Base-by-base conservation (phyloP, 2,797 vertebrate genomes). In the Pseudotriccus pelzelni region DNA sequence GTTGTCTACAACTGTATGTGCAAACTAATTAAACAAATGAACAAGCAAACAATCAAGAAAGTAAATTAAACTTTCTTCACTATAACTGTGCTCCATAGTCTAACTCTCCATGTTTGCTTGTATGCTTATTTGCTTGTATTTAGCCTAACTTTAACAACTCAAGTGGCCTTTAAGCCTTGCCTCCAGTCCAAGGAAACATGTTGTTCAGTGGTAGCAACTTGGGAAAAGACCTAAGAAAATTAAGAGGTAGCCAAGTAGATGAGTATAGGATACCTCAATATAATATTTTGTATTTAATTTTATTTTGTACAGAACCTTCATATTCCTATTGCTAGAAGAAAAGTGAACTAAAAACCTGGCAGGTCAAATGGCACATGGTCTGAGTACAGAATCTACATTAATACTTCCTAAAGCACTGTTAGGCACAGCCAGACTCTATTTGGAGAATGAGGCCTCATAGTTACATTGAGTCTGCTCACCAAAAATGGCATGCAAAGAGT, bases 1-100 rank as follows among this genome's bases (percentile, higher is more conserved):
- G 9, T 37, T 17, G 5, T 34, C 20, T 34, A 12, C 1, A 1
- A 16, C 19, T 58, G 6, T 9, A 36, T 25, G 4, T 14, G 12
- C 13, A 80, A 88, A 91, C 69, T 24, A 41, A 53, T 73, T 64
- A 34, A 60, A 53, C 7, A 53, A 30, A 5, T 23, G 23, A 56
- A 64, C 32, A 80, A 39, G 6, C 3, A 44, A 76, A 16, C 9
- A 84, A 87, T 13, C 2, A 78, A 52, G 37, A 4, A 80, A 83
- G 58, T 23, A 74, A 62, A 60, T 41, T 25, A 86, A 83, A 22
- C 12, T 47, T 39, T 49, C 8, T 69, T 66, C 1, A 0, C 22
- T 58, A 41, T 19, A 80, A 77, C 46, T 67, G 13, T 30, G 17
- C 2, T 70, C 22, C 39, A 67, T 7, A 34, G 25, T 37, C 37